Evolutionary conservation across 1,140 invertebrate genomes (phyloP).

Genomic region (Zaprionus lachaisei): DNA sequence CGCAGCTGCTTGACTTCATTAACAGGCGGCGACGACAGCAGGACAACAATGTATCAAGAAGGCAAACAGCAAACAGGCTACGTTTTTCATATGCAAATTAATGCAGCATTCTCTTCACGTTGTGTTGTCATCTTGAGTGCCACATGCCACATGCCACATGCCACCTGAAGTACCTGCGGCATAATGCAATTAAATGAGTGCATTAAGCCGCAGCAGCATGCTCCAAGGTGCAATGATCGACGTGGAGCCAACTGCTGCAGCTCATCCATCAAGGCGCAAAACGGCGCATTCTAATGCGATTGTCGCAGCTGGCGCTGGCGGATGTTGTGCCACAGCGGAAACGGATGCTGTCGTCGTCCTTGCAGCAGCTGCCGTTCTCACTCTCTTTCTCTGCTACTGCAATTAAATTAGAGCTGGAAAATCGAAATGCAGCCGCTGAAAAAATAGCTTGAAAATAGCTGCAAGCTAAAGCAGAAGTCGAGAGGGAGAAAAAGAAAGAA

Average conservation of each 20-base stretch:
- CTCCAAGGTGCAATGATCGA: constrained; percentile 63
- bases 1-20: constrained; percentile 81
- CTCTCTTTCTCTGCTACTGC: constrained; percentile 25
- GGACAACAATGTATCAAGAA: constrained; percentile 36
- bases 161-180: constrained; percentile 69
- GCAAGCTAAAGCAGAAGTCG: constrained; percentile 26
- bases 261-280: constrained; percentile 61
- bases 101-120: constrained; percentile 53
- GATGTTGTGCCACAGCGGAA: constrained; percentile 62
- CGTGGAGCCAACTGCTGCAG: neutral
- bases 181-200: constrained; percentile 83
- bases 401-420: constrained; percentile 74
- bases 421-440: constrained; percentile 61
- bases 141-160: constrained; percentile 13
- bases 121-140: constrained; percentile 46
- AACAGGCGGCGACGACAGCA: constrained; percentile 53
- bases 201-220: constrained; percentile 48
- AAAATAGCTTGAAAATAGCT: constrained; percentile 14
- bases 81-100: constrained; percentile 75
- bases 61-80: constrained; percentile 28
- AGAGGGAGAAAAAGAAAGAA: constrained; percentile 40
- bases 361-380: constrained; percentile 15
- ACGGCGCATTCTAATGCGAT: constrained; percentile 78
- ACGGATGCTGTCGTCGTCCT: constrained; percentile 57
- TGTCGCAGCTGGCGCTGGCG: constrained; percentile 71